These are phyloP conservation scores for Drosophila heteroneura DNA, from an alignment of 2,888 invertebrate species.

Conservation along the genomic window DNA sequence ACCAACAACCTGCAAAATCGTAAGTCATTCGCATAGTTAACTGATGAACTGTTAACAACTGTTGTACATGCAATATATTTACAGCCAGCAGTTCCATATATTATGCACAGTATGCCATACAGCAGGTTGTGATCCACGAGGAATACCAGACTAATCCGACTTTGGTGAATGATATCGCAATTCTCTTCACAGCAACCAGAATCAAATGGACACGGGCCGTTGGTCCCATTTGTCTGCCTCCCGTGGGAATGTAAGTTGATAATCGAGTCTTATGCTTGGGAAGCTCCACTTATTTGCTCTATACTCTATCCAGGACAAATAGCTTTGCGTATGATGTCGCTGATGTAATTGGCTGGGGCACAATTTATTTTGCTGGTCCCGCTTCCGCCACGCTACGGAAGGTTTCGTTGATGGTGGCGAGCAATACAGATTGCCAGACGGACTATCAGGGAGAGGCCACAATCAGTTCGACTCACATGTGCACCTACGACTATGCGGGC, in stretches of 20 bases:
- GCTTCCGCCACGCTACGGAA: constrained; percentile 85
- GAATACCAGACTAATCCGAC: constrained; percentile 51
- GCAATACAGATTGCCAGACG: constrained; percentile 57
- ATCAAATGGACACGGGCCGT: constrained; percentile 86
- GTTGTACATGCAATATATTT: background rate
- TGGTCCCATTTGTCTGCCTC: constrained; percentile 88
- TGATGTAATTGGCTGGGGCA: constrained; percentile 86
- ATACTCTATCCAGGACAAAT: constrained; percentile 31
- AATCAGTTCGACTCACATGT: constrained; percentile 65
- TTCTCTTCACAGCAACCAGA: constrained; percentile 83
- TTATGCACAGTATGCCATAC: constrained; percentile 80
- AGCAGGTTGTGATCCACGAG: constrained; percentile 70
- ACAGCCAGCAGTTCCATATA: constrained; percentile 61
- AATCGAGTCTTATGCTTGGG: rapidly evolving
- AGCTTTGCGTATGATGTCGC: constrained; percentile 66
- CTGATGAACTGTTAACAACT: background rate
- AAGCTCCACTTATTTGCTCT: background rate
- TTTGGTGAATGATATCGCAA: constrained; percentile 86
- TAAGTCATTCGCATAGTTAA: constrained; percentile 56
- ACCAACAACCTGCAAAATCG: constrained; percentile 86
- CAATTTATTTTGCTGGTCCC: constrained; percentile 85
- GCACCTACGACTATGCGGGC: constrained; percentile 74
- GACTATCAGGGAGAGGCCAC: constrained; percentile 41
- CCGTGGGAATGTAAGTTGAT: constrained; percentile 81
- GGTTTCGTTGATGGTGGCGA: constrained; percentile 83